phyloP scores from a whole-genome alignment of 2,797 vertebrate genomes.

The Aldrovandia affinis region DNA sequence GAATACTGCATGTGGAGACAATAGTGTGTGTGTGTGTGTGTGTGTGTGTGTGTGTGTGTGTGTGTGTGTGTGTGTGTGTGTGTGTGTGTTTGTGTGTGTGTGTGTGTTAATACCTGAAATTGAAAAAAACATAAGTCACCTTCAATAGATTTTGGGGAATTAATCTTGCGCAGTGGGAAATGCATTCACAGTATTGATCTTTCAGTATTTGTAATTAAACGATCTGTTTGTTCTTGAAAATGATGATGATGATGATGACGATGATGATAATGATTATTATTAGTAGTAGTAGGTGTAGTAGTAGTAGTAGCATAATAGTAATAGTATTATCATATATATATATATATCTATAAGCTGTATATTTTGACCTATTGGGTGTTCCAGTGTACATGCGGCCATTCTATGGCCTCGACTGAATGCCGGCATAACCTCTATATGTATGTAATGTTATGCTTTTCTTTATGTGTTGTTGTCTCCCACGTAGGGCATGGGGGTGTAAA shows the following conservation, averaged over 20 bases:
- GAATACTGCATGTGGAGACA: no score
- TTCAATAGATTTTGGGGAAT: neutral
- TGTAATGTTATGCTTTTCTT: slow-evolving; percentile 81
- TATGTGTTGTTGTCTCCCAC: slow-evolving; percentile 87
- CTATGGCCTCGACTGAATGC: neutral
- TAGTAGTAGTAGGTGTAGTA: no score
- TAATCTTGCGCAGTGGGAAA: neutral
- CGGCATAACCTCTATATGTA: slow-evolving; percentile 57
- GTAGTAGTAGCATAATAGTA: no score
- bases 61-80: neutral
- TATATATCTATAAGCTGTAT: no score
- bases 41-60: no score
- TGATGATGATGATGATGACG: neutral
- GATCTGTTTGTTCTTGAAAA: neutral
- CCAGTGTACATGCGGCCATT: no score
- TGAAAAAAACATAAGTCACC: neutral
- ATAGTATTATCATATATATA: no score
- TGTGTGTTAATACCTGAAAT: neutral
- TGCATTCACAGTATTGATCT: neutral
- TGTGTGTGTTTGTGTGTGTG: neutral
- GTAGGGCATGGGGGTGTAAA: slow-evolving; percentile 99
- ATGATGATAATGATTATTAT: neutral
- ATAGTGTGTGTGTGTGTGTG: neutral
- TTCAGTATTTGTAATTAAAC: neutral
- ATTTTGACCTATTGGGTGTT: no score